These are phyloP conservation scores for Nilaparvata lugens DNA, from an alignment of 1,140 invertebrate genomes.

Conservation along the genomic window DNA sequence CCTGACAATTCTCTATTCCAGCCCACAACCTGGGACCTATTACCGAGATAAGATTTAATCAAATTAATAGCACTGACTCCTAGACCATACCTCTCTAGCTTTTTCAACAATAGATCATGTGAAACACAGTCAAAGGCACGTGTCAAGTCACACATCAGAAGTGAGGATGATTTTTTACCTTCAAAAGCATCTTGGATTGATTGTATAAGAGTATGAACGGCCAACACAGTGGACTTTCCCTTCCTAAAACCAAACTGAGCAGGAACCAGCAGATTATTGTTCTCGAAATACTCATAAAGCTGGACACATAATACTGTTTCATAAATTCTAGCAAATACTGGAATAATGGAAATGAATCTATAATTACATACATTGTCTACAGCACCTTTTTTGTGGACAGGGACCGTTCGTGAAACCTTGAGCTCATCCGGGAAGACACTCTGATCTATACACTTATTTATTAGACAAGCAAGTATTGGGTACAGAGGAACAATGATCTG, in stretches of 20 bases:
- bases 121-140: too few species aligned
- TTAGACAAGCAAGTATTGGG: neutral
- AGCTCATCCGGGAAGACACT: neutral
- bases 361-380: neutral
- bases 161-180: neutral
- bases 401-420: neutral
- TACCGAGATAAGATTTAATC: too few species aligned
- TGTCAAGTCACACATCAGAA: too few species aligned
- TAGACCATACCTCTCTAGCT: too few species aligned
- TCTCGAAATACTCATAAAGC: too few species aligned
- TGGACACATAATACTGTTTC: too few species aligned
- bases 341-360: neutral
- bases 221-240: neutral
- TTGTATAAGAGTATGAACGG: neutral
- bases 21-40: too few species aligned
- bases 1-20: too few species aligned
- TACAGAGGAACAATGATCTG: neutral
- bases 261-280: neutral
- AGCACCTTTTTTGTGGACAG: neutral
- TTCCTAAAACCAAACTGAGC: constrained; percentile 1
- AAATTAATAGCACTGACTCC: too few species aligned
- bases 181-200: neutral
- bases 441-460: neutral
- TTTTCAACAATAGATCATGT: too few species aligned
- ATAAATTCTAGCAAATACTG: neutral